Evolutionary conservation across 2,888 invertebrate genomes (phyloP).

Genomic region (Pocota personata): DNA sequence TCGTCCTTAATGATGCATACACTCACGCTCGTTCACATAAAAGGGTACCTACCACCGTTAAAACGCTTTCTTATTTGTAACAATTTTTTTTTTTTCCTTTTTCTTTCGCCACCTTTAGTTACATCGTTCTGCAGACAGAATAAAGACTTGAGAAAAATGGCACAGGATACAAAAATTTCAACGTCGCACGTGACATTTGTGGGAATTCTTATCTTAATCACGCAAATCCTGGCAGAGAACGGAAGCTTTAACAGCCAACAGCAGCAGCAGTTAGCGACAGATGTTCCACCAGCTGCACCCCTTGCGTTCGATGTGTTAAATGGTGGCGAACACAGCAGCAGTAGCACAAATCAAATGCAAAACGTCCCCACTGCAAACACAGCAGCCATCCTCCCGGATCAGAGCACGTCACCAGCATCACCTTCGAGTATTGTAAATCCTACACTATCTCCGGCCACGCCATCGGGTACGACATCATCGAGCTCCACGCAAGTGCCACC

Average conservation of each 20-base stretch:
- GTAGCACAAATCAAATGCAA: conserved; percentile 66
- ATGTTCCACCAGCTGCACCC: conserved; percentile 54
- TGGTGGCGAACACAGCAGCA: conserved; percentile 55
- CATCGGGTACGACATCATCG: conserved; percentile 50
- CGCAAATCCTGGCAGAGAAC: conserved; percentile 71
- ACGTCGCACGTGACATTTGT: conserved; percentile 66
- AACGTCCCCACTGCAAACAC: conserved; percentile 53
- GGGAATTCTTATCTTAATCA: conserved; percentile 71
- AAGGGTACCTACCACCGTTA: conserved; percentile 33
- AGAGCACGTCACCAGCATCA: conserved; percentile 52
- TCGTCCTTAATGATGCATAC: conserved; percentile 62
- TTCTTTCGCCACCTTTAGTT: conserved; percentile 16
- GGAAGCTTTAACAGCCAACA: conserved; percentile 66
- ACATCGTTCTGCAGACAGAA: conserved; percentile 51
- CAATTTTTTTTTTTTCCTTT: conserved; percentile 25
- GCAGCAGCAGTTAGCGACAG: conserved; percentile 69
- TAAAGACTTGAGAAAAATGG: conserved; percentile 68
- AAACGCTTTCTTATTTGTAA: conserved; percentile 56
- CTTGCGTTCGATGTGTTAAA: conserved; percentile 52
- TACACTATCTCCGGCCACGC: conserved; percentile 46
- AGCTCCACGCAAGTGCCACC: conserved; percentile 64
- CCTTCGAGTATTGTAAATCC: conserved; percentile 49
- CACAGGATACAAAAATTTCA: conserved; percentile 74
- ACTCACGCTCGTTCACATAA: conserved; percentile 41
- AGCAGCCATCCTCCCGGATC: conserved; percentile 32